A percentile compares a stretch with the other conserved stretches of the same genome.
Evolutionary conservation across 2,888 invertebrate species (phyloP).

Genomic region (Chalcis sispes): DNA sequence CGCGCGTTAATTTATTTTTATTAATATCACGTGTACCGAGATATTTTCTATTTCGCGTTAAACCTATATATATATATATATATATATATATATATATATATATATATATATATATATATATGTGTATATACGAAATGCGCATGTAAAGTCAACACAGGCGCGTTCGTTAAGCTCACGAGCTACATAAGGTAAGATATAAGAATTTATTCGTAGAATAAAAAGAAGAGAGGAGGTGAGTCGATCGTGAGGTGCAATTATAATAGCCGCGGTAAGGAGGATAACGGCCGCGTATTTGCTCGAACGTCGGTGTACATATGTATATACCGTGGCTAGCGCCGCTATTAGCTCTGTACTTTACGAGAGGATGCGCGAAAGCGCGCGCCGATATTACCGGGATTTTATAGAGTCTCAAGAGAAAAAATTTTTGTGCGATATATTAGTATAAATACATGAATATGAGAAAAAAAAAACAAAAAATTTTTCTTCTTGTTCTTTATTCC

Average conservation of each 20-base stretch:
- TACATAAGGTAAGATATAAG: background rate
- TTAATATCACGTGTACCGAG: constrained; percentile 22
- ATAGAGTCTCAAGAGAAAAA: no score
- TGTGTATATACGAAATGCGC: background rate
- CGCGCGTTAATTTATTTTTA: constrained; percentile 48
- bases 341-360: constrained; percentile 40
- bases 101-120: background rate
- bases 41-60: constrained; percentile 3
- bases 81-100: background rate
- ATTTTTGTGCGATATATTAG: no score
- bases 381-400: background rate
- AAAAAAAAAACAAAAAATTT: no score
- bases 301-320: background rate
- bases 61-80: background rate
- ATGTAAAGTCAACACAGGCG: background rate
- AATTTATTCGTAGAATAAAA: constrained; percentile 35
- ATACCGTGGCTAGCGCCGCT: constrained; percentile 7
- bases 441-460: no score
- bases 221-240: constrained; percentile 35
- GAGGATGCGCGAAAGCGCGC: constrained; percentile 18
- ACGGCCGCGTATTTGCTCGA: constrained; percentile 48
- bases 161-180: constrained; percentile 26
- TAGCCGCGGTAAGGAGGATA: constrained; percentile 39
- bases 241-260: constrained; percentile 54
- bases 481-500: no score